Percentiles rank a stretch among this genome's conserved stretches.
Conservation (phyloP, 2,888 invertebrate genomes). For the Nycteola revayana region DNA sequence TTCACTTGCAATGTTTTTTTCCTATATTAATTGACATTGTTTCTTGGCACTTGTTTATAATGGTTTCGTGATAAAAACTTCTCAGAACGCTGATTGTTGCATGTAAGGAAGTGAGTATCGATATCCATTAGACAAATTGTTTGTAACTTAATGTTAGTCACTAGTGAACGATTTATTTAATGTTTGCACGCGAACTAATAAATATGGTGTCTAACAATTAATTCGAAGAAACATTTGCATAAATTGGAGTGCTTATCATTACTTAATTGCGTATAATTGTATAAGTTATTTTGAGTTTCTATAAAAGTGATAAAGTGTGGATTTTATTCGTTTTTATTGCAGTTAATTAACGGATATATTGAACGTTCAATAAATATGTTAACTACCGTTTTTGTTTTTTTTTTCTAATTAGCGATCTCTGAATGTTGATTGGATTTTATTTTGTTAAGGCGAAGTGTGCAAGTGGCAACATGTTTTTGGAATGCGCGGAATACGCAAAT, state of each 20-base stretch:
- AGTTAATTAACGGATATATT: slow-evolving; percentile 43
- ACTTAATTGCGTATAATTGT: slow-evolving; percentile 54
- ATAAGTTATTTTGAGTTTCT: slow-evolving; percentile 46
- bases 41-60: slow-evolving; percentile 32
- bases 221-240: slow-evolving; percentile 57
- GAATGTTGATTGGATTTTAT: slow-evolving; percentile 33
- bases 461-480: too few species aligned
- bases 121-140: slow-evolving; percentile 65
- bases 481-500: too few species aligned
- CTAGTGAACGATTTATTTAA: slow-evolving; percentile 63
- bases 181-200: slow-evolving; percentile 66
- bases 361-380: slow-evolving; percentile 36
- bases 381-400: slow-evolving; percentile 41
- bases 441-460: too few species aligned
- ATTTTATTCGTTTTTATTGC: slow-evolving; percentile 43
- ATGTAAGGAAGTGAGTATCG: slow-evolving; percentile 55
- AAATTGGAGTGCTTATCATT: slow-evolving; percentile 50
- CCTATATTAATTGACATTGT: slow-evolving; percentile 21
- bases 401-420: slow-evolving; percentile 35
- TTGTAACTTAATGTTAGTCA: slow-evolving; percentile 52
- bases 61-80: slow-evolving; percentile 45
- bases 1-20: slow-evolving; percentile 25
- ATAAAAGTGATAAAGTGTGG: slow-evolving; percentile 48
- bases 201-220: slow-evolving; percentile 55
- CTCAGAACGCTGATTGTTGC: slow-evolving; percentile 38